Evolutionary conservation across 1,140 invertebrate genomes (phyloP).

Genomic region (Drosophila varians): DNA sequence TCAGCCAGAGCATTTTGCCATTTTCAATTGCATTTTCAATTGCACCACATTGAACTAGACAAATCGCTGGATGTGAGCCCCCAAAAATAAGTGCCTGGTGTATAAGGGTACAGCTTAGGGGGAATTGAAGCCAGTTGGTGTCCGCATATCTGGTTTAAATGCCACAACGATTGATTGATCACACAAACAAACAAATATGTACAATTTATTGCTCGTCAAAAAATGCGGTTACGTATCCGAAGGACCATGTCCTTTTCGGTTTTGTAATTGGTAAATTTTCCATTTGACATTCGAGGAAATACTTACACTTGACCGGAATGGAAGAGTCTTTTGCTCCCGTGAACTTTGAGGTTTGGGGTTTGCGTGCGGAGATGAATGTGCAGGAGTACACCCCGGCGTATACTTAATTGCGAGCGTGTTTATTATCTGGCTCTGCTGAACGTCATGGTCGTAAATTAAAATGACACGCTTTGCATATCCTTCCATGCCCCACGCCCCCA

Average conservation of each 20-base stretch:
- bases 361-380: constrained; percentile 28
- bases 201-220: background rate
- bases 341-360: background rate
- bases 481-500: constrained; percentile 9
- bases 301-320: background rate
- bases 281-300: background rate
- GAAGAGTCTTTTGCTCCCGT: background rate
- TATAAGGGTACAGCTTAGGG: constrained; percentile 9
- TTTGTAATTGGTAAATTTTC: background rate
- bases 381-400: constrained; percentile 51
- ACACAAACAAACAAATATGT: background rate
- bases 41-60: constrained; percentile 1
- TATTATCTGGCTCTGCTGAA: constrained; percentile 73
- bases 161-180: constrained; percentile 2
- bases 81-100: constrained; percentile 20
- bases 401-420: constrained; percentile 76
- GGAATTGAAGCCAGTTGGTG: constrained; percentile 15
- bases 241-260: too few relatives aligned
- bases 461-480: constrained; percentile 79
- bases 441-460: constrained; percentile 80
- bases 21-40: too few relatives aligned
- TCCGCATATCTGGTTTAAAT: background rate
- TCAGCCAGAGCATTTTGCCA: constrained; percentile 25
- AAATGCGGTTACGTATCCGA: too few relatives aligned
- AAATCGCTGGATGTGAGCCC: constrained; percentile 17